phyloP scores from a whole-genome alignment of 2,113 vertebrate species.

The Hydropotes inermis region DNA sequence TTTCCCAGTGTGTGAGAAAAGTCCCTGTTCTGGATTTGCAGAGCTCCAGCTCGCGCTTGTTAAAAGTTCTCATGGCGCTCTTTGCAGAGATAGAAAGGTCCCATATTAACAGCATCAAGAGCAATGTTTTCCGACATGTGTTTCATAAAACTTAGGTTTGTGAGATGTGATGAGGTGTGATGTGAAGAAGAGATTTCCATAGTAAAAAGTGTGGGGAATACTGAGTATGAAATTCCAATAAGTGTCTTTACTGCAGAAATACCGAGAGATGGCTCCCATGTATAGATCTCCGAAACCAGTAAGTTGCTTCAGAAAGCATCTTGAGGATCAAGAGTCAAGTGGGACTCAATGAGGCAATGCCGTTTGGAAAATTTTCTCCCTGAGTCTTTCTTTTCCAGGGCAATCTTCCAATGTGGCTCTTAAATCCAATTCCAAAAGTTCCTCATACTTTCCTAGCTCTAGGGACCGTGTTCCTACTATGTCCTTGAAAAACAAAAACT shows the following conservation, averaged over 20 bases:
- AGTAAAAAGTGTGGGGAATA: not conserved
- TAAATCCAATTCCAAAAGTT: not conserved
- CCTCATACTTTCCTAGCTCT: not conserved
- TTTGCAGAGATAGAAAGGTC: not conserved
- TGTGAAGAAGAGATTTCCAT: not conserved
- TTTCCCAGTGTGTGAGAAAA: not conserved
- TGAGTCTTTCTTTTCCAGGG: not conserved
- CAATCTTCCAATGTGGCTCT: not conserved
- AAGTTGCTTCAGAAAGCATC: not conserved
- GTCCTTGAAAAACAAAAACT: not conserved
- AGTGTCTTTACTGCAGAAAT: not conserved
- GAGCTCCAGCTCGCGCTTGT: not conserved
- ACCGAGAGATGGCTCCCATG: not conserved
- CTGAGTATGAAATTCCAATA: not conserved
- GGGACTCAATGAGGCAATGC: not conserved
- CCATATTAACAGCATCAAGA: not conserved
- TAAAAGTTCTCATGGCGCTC: not conserved
- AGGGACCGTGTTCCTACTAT: not conserved
- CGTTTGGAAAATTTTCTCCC: not conserved
- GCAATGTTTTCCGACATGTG: not conserved
- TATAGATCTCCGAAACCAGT: not conserved
- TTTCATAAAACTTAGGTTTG: not conserved
- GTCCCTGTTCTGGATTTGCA: not conserved
- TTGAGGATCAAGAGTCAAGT: not conserved
- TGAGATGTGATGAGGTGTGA: not conserved